Conservation (phyloP, 2,888 invertebrate genomes). For the Xestobium rufovillosum region DNA sequence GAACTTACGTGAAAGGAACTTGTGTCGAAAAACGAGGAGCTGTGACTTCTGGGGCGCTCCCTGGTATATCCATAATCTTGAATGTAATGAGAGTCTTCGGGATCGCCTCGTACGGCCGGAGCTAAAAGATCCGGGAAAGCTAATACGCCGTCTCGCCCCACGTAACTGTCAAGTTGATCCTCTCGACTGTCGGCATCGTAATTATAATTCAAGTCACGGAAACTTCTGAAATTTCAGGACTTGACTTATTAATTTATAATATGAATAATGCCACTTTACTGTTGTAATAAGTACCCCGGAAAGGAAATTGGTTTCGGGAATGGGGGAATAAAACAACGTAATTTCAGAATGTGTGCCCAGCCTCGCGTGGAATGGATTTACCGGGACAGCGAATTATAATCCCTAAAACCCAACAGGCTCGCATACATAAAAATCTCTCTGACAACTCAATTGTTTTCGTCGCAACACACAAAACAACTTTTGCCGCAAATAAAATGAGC, state of each 20-base stretch:
- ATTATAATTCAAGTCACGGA: constrained; percentile 30
- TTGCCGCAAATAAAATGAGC: no score
- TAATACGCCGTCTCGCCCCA: constrained; percentile 33
- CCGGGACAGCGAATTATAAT: no score
- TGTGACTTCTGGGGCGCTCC: constrained; percentile 31
- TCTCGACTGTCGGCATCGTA: constrained; percentile 28
- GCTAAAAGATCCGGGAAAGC: constrained; percentile 42
- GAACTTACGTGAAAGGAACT: constrained; percentile 32
- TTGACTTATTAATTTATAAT: neutral
- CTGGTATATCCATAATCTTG: constrained; percentile 35
- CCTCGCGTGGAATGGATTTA: no score
- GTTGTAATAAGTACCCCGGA: no score
- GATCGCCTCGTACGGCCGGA: constrained; percentile 32
- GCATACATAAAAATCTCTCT: no score
- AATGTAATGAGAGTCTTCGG: constrained; percentile 31
- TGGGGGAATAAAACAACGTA: no score
- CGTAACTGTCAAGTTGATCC: constrained; percentile 28
- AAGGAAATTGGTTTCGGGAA: no score
- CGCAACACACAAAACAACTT: no score
- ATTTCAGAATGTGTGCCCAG: no score
- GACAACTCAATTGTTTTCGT: no score
- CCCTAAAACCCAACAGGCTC: no score
- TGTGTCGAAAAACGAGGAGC: constrained; percentile 33
- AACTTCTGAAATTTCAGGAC: constrained; percentile 23
- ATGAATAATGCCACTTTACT: no score